Percentiles rank a stretch among this genome's conserved stretches.
phyloP scores from a whole-genome alignment of 53 echinoderm and acorn worm species.

The Stichopus horrens region DNA sequence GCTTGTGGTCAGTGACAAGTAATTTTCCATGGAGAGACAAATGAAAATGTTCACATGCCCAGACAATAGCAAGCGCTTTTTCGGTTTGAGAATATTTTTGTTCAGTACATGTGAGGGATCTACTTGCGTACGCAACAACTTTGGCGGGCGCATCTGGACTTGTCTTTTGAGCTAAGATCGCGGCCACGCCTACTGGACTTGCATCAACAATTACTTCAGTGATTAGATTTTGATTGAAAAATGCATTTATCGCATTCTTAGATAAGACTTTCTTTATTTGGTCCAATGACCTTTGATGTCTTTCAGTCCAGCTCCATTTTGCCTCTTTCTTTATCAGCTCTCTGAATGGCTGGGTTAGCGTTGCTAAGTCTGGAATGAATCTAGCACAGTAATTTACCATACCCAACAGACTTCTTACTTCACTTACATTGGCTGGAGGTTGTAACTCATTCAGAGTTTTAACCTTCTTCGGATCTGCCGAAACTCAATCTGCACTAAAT shows the following conservation, averaged over 20 bases:
- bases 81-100: constrained; percentile 58
- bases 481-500: constrained; percentile 51
- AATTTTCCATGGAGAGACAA: constrained; percentile 29
- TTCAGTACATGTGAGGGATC: constrained; percentile 48
- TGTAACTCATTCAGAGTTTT: constrained; percentile 45
- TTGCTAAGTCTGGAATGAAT: constrained; percentile 57
- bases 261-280: not conserved
- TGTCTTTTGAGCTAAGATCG: constrained; percentile 43
- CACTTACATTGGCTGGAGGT: constrained; percentile 51
- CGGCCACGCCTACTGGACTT: constrained; percentile 58
- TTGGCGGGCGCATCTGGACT: not conserved
- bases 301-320: constrained; percentile 39
- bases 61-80: constrained; percentile 54
- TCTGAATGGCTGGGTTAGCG: constrained; percentile 51
- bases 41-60: constrained; percentile 62
- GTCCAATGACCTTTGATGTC: not conserved
- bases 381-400: constrained; percentile 60
- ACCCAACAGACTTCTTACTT: constrained; percentile 61
- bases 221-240: constrained; percentile 35
- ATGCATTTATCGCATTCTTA: constrained; percentile 18
- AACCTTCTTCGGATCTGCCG: constrained; percentile 57
- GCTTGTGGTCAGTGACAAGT: constrained; percentile 51
- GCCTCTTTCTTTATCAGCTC: not conserved
- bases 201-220: constrained; percentile 58
- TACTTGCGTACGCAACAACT: constrained; percentile 55